Percentiles rank a stretch among this genome's conserved stretches.
phyloP scores from a whole-genome alignment of 2,888 invertebrate species.

The Melinaea marsaeus region DNA sequence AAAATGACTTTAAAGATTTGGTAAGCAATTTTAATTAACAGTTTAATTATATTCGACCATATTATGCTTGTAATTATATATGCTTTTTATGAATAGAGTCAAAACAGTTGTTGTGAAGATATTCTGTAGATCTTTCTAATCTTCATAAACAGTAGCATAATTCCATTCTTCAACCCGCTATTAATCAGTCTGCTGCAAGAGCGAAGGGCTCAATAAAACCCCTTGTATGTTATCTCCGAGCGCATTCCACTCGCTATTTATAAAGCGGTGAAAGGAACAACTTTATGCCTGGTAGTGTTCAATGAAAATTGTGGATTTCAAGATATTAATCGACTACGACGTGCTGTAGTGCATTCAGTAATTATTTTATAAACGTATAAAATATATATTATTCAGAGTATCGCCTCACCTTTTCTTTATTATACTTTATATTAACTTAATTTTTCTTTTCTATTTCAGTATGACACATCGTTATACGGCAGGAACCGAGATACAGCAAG shows the following conservation, averaged over 20 bases:
- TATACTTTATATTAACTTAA: slow-evolving; percentile 1
- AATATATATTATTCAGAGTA: slow-evolving; percentile 1
- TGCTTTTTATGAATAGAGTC: background rate
- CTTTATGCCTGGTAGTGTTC: slow-evolving; percentile 56
- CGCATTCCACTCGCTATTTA: slow-evolving; percentile 65
- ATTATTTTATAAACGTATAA: slow-evolving; percentile 6
- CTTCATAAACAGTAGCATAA: slow-evolving; percentile 24
- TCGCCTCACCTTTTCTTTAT: background rate
- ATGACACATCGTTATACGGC: slow-evolving; percentile 63
- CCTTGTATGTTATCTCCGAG: slow-evolving; percentile 47
- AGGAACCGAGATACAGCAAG: slow-evolving; percentile 57
- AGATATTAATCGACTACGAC: slow-evolving; percentile 21
- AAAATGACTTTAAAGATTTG: background rate
- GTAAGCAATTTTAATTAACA: background rate
- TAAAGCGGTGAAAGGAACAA: slow-evolving; percentile 56
- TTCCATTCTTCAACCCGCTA: slow-evolving; percentile 40
- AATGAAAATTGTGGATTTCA: slow-evolving; percentile 50
- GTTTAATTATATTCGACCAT: background rate
- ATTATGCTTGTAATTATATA: background rate
- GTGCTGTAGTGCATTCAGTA: slow-evolving; percentile 11
- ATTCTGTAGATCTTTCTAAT: slow-evolving; percentile 5
- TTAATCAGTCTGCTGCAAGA: slow-evolving; percentile 51
- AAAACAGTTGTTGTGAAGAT: background rate
- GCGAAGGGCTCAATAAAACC: slow-evolving; percentile 55
- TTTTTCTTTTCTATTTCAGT: slow-evolving; percentile 52